Conservation (phyloP, 2,888 invertebrate genomes). For the Pterobdella sp. region DNA sequence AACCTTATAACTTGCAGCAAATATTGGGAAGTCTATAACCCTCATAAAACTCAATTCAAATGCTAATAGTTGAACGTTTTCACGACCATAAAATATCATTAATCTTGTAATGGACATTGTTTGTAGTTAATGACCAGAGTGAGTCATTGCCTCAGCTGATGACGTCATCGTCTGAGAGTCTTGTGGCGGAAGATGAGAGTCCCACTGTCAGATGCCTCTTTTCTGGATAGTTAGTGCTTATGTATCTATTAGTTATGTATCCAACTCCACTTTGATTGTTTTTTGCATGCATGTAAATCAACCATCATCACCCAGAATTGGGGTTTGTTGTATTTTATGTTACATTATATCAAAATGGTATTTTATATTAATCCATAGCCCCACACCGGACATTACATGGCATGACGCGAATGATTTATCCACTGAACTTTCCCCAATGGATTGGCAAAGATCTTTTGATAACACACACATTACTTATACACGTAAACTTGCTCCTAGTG, state of each 20-base stretch:
- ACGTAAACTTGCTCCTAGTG: neutral
- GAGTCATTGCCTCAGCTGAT: neutral
- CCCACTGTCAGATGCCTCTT: neutral
- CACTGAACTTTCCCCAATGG: neutral
- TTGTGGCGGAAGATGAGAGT: neutral
- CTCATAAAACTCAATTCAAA: no score
- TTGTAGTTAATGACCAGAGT: no score
- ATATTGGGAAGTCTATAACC: no score
- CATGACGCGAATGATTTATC: neutral
- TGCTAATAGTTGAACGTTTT: neutral
- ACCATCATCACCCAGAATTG: no score
- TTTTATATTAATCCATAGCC: neutral
- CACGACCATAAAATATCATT: no score
- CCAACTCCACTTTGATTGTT: neutral
- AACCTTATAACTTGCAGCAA: no score
- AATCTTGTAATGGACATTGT: no score
- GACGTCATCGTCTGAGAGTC: neutral
- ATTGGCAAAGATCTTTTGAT: neutral
- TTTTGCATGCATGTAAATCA: no score
- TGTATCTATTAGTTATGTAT: neutral
- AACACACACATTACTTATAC: neutral
- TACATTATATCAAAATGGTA: neutral
- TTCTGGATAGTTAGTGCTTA: neutral
- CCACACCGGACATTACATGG: neutral
- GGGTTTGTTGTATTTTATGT: no score